Conservation (phyloP, 2,888 invertebrate genomes). For the Perizoma flavofasciatum region DNA sequence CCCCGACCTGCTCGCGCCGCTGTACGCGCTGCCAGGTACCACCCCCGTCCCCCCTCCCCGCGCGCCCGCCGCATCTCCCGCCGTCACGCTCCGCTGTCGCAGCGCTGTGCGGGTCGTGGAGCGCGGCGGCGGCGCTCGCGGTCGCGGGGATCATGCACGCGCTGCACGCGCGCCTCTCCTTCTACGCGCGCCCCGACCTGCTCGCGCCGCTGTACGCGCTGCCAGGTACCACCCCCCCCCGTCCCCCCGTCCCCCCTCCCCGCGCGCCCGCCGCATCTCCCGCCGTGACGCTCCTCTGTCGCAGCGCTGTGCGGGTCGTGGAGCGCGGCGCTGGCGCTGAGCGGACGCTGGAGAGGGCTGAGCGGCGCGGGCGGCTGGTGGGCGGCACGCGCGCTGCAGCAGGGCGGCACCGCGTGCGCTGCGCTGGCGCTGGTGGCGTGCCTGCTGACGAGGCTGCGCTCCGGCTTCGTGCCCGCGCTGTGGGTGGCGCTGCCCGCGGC, state of each 20-base stretch:
- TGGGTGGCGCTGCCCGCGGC: conserved; percentile 85
- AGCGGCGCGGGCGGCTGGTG: conserved; percentile 57
- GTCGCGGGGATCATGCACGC: conserved; percentile 44
- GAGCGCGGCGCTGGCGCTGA: conserved; percentile 78
- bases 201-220: conserved; percentile 88
- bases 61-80: no score
- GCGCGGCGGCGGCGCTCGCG: conserved; percentile 58
- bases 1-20: conserved; percentile 87
- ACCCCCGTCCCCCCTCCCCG: no score
- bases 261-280: no score
- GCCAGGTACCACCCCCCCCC: conserved; percentile 22
- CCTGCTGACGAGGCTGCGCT: conserved; percentile 81
- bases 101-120: no score
- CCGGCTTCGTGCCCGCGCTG: conserved; percentile 87
- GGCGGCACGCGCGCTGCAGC: conserved; percentile 56
- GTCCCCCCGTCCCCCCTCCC: no score
- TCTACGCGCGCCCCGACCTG: conserved; percentile 85
- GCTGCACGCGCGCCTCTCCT: conserved; percentile 84
- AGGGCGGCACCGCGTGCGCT: conserved; percentile 36
- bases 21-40: conserved; percentile 82
- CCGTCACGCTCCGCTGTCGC: no score
- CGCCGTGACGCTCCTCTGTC: background rate
- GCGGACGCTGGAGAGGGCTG: conserved; percentile 66
- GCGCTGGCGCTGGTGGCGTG: conserved; percentile 64
- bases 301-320: conserved; percentile 55